Base-by-base conservation (phyloP, 2,888 invertebrate species). In the Deilephila porcellus region DNA sequence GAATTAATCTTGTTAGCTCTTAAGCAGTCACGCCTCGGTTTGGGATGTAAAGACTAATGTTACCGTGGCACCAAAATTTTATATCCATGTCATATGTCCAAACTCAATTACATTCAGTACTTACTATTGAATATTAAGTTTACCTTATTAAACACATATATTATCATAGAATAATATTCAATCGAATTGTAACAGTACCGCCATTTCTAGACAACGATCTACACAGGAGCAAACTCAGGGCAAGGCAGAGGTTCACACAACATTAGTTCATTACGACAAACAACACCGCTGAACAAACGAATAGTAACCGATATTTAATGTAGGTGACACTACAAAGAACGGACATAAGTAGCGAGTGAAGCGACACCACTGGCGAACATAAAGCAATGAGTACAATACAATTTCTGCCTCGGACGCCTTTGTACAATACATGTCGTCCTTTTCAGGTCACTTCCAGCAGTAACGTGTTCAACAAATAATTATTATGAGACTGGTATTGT, bases 391-490 rank as follows among this genome's bases (percentile, higher is more conserved):
- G 76, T 82, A 93, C 91, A 93, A 93, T 92, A 91, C 91, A 85
- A 87, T 90, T 90, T 88, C 93, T 90, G 88, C 86, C 87, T 88
- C 86, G 85, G 90, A 87, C 89, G 88, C 91, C 88, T 90, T 86
- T 85, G 84, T 87, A 88, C 86, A 87, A 88, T 87, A 83, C 88
- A 81, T 80, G 88, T 89, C 90, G 90, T 91, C 89, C 91, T 90
- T 92, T 93, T 92, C 89, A 93, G 92, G 91, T 92, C 93, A 91
- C 85, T 90, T 90, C 88, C 91, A 93, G 86, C 86, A 81, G 85
- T 88, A 88, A 88, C 88, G 83, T 88, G 90, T 86, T 87, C 85
- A 88, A 91, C 88, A 89, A 90, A 91, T 90, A 89, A 91, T 91
- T 90, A 87, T 85, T 89, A 88, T 86, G 85, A 79, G 81, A 76